Percentiles rank a stretch among this genome's conserved stretches.
Evolutionary conservation across 2,888 invertebrate species (phyloP).

Genomic region (Eulithis prunata): DNA sequence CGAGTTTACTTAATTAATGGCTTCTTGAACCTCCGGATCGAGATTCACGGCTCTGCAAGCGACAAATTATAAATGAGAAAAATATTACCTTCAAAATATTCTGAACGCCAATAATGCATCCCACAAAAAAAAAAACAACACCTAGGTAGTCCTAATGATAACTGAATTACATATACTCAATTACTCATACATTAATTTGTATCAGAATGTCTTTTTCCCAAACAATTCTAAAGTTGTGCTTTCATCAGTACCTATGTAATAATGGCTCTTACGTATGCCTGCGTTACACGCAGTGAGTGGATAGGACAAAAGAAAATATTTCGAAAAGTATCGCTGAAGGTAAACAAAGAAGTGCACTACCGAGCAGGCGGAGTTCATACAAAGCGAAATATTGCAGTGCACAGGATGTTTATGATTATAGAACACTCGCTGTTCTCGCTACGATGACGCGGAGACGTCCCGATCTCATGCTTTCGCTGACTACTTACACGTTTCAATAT

Average conservation of each 20-base stretch:
- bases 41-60: conserved; percentile 46
- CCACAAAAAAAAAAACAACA: neutral
- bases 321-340: conserved; percentile 77
- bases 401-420: conserved; percentile 80
- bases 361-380: conserved; percentile 72
- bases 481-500: conserved; percentile 59
- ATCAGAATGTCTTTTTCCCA: conserved; percentile 32
- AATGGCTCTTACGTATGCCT: conserved; percentile 46
- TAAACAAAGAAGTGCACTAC: conserved; percentile 76
- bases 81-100: too few species aligned
- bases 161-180: too few species aligned
- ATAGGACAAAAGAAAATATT: conserved; percentile 80
- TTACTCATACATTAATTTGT: conserved; percentile 29
- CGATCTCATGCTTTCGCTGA: conserved; percentile 67
- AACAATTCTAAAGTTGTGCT: conserved; percentile 35
- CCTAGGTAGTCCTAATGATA: too few species aligned
- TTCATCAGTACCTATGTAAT: conserved; percentile 37
- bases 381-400: conserved; percentile 77
- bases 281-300: conserved; percentile 70
- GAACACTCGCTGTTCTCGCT: conserved; percentile 66
- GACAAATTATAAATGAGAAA: conserved; percentile 47
- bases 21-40: conserved; percentile 53
- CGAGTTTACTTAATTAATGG: conserved; percentile 65
- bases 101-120: conserved; percentile 9
- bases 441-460: conserved; percentile 48